Evolutionary conservation across 2,888 invertebrate genomes (phyloP).

Genomic region (Catocala fraxini): DNA sequence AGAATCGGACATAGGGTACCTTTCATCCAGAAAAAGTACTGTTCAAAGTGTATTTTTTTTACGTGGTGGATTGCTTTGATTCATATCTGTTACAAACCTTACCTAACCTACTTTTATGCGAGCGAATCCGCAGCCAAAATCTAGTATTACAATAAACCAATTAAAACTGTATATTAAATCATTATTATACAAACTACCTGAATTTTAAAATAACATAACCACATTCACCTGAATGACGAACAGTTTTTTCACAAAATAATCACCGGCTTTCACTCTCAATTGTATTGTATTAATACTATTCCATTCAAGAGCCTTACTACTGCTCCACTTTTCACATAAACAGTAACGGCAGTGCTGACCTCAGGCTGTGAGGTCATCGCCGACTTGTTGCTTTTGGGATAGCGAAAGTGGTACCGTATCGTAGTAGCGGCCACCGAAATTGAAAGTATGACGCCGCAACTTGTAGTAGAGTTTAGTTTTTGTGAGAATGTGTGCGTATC

Average conservation of each 20-base stretch:
- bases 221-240: constrained; percentile 1
- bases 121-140: too few species aligned
- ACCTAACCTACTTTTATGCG: too few species aligned
- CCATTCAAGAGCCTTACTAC: constrained; percentile 11
- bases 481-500: constrained; percentile 15
- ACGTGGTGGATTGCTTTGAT: too few species aligned
- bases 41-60: too few species aligned
- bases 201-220: neutral
- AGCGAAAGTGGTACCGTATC: constrained; percentile 47
- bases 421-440: constrained; percentile 38
- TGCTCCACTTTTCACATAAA: constrained; percentile 33
- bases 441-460: constrained; percentile 41
- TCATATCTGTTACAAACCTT: too few species aligned
- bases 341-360: constrained; percentile 16
- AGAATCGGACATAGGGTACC: too few species aligned
- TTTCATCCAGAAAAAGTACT: too few species aligned
- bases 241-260: neutral
- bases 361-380: constrained; percentile 31
- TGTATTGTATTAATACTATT: constrained; percentile 1
- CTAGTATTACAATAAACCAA: too few species aligned
- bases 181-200: neutral
- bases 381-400: constrained; percentile 42
- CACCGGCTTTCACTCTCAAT: neutral
- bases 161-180: too few species aligned
- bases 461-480: constrained; percentile 2